Conservation (phyloP, 2,113 vertebrate genomes). For the Dissostichus mawsoni region DNA sequence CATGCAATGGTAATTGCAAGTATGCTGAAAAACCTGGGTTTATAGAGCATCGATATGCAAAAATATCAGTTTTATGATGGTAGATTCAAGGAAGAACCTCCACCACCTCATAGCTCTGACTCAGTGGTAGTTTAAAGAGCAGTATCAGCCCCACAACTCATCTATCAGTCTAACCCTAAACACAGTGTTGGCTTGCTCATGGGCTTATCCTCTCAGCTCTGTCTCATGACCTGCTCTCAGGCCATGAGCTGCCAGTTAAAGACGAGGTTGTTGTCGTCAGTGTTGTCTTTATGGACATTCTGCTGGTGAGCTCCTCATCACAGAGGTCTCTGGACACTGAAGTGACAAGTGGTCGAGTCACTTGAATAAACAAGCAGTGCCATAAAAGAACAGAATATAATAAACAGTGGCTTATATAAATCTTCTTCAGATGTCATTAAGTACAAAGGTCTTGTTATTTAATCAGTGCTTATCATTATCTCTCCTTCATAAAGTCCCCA, state of each 20-base stretch:
- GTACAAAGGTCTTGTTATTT: constrained; percentile 56
- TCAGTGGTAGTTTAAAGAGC: not conserved
- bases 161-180: not conserved
- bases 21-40: not conserved
- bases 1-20: not conserved
- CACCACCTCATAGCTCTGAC: not conserved
- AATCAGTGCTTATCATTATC: constrained; percentile 49
- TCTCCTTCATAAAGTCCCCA: constrained; percentile 21
- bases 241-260: not conserved
- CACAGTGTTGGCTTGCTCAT: not conserved
- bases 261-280: not conserved
- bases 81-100: not conserved
- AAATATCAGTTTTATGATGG: not conserved
- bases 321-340: not conserved
- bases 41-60: not conserved
- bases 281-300: not conserved
- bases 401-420: constrained; percentile 18
- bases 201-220: not conserved
- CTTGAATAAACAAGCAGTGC: constrained; percentile 8
- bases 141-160: not conserved
- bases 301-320: not conserved
- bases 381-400: constrained; percentile 34
- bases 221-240: not conserved
- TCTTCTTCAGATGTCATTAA: not conserved
- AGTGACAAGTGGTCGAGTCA: not conserved